Evolutionary conservation across 2,888 invertebrate species (phyloP).

Genomic region (Serripes groenlandicus): DNA sequence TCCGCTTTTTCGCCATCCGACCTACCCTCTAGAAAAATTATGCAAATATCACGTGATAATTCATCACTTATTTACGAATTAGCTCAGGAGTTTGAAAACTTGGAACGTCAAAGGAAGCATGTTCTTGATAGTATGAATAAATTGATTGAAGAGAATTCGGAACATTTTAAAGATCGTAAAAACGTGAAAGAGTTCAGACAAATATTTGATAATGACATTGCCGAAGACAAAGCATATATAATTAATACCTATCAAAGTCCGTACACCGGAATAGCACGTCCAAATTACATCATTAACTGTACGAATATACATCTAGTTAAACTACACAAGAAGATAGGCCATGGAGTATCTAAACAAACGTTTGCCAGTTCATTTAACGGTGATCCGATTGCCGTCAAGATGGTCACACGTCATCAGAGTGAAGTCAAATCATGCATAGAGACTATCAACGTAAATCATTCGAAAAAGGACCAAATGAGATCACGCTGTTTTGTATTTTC

Average conservation of each 20-base stretch:
- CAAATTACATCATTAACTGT: slow-evolving; percentile 78
- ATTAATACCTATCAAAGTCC: not conserved
- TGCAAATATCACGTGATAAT: slow-evolving; percentile 34
- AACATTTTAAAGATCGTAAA: not conserved
- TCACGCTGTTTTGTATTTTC: slow-evolving; percentile 79
- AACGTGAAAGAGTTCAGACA: not conserved
- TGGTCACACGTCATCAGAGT: slow-evolving; percentile 83
- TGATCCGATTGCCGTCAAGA: slow-evolving; percentile 81
- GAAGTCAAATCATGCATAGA: slow-evolving; percentile 81
- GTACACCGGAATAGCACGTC: not conserved
- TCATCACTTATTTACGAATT: slow-evolving; percentile 39
- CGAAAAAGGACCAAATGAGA: slow-evolving; percentile 44
- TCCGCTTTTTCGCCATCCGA: slow-evolving; percentile 25
- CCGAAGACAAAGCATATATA: not conserved
- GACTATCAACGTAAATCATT: slow-evolving; percentile 55
- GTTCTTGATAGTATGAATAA: slow-evolving; percentile 29
- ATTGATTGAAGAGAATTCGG: slow-evolving; percentile 25
- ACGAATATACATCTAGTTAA: slow-evolving; percentile 78
- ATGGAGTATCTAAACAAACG: slow-evolving; percentile 84
- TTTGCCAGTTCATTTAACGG: slow-evolving; percentile 79
- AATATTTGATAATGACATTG: not conserved
- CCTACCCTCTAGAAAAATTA: slow-evolving; percentile 47
- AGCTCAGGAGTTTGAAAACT: slow-evolving; percentile 48
- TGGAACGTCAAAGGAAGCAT: slow-evolving; percentile 44
- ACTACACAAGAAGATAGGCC: slow-evolving; percentile 81